Percentiles rank a stretch among this genome's conserved stretches.
Conservation (phyloP, 2,113 vertebrate genomes). For the Siniperca chuatsi region DNA sequence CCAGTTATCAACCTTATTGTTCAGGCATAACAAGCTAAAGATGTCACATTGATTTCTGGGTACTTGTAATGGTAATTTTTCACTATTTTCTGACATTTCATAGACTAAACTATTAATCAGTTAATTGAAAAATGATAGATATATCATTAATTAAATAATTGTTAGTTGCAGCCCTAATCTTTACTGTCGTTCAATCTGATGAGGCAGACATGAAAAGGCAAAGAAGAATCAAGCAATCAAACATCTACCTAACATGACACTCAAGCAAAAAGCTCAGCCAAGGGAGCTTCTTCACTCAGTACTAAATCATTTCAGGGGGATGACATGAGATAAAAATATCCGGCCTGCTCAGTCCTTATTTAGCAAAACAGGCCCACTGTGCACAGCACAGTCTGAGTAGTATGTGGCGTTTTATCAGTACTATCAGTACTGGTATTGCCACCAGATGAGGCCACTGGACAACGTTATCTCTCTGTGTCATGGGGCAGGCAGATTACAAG, state of each 20-base stretch:
- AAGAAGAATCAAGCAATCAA: slow-evolving; percentile 11
- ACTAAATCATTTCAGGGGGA: slow-evolving; percentile 59
- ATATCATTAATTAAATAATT: not conserved
- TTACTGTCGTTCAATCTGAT: not conserved
- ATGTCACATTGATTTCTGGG: not conserved
- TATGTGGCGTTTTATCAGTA: slow-evolving; percentile 47
- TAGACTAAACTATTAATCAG: not conserved
- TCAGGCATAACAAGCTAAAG: not conserved
- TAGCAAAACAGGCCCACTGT: slow-evolving; percentile 36
- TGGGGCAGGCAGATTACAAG: slow-evolving; percentile 29
- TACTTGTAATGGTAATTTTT: not conserved
- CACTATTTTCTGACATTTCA: not conserved
- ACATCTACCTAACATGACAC: slow-evolving; percentile 11
- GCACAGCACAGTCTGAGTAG: slow-evolving; percentile 21
- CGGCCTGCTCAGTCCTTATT: slow-evolving; percentile 42
- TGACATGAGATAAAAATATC: slow-evolving; percentile 63
- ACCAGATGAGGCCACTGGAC: slow-evolving; percentile 26
- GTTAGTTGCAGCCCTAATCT: not conserved
- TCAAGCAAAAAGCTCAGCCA: slow-evolving; percentile 13
- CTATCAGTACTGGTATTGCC: slow-evolving; percentile 41
- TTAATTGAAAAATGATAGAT: not conserved
- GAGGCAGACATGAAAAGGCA: slow-evolving; percentile 1
- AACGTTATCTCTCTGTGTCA: slow-evolving; percentile 44
- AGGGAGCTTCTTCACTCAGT: slow-evolving; percentile 48
- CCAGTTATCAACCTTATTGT: not conserved